Percentiles rank a stretch among this genome's conserved stretches.
Conservation (phyloP, 2,797 vertebrate species). For the Mormyrus hasselquistii region DNA sequence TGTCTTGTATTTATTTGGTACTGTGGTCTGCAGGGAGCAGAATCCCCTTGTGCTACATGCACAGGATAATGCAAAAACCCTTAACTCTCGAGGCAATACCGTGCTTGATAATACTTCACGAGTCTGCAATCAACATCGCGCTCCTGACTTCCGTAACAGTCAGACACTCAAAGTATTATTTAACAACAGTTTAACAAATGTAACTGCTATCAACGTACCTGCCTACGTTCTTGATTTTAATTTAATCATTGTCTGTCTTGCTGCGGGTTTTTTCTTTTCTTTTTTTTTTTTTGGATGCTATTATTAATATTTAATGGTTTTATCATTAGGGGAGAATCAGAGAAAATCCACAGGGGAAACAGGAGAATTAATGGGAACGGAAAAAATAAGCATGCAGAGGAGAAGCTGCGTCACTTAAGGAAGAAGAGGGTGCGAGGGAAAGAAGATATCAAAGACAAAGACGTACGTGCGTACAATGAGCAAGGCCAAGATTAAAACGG, state of each 20-base stretch:
- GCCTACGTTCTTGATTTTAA: neutral
- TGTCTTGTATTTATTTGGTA: neutral
- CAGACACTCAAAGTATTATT: neutral
- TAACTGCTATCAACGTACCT: neutral
- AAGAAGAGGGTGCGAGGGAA: neutral
- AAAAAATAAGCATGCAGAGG: neutral
- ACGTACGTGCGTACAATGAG: neutral
- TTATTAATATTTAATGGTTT: conserved; percentile 13
- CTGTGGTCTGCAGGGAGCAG: neutral
- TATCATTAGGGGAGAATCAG: neutral
- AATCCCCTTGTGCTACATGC: neutral
- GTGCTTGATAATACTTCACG: neutral
- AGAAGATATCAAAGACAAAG: neutral
- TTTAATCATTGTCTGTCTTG: neutral
- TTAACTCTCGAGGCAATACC: neutral
- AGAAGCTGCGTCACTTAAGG: neutral
- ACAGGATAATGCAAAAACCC: neutral
- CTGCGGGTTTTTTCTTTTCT: neutral
- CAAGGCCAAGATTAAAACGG: neutral
- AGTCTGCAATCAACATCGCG: neutral
- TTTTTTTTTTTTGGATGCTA: neutral
- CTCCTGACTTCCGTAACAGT: neutral
- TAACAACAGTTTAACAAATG: neutral
- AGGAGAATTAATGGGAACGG: neutral
- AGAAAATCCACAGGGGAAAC: neutral